phyloP scores from a whole-genome alignment of 2,113 vertebrate species.

The Gnathonemus longibarbis region DNA sequence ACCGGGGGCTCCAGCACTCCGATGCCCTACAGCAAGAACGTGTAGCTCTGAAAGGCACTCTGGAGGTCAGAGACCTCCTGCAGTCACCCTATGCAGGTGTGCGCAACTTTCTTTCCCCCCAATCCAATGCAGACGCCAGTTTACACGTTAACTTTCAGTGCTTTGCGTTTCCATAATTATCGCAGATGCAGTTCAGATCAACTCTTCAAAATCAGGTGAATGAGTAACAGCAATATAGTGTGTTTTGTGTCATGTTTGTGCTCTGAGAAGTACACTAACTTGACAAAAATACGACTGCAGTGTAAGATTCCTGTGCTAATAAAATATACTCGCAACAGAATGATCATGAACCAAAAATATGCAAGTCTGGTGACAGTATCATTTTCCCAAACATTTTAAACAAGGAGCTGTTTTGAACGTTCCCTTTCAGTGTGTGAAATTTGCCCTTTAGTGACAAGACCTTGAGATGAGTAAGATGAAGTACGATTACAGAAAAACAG shows the following conservation, averaged over 20 bases:
- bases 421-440: neutral
- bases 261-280: neutral
- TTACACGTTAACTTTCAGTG: neutral
- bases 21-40: neutral
- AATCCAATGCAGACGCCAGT: neutral
- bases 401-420: neutral
- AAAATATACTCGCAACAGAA: neutral
- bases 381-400: neutral
- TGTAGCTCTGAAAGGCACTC: neutral
- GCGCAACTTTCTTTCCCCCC: neutral
- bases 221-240: neutral
- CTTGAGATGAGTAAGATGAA: neutral
- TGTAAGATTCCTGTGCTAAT: neutral
- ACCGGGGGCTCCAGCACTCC: neutral
- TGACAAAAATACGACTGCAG: neutral
- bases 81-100: neutral
- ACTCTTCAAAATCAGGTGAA: neutral
- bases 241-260: neutral
- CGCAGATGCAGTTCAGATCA: neutral
- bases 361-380: neutral
- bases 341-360: neutral
- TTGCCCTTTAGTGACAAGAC: neutral
- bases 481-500: neutral
- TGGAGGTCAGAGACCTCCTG: neutral
- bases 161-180: neutral